Base-by-base conservation (phyloP, 2,797 vertebrate genomes). In the Urophycis tenuis region DNA sequence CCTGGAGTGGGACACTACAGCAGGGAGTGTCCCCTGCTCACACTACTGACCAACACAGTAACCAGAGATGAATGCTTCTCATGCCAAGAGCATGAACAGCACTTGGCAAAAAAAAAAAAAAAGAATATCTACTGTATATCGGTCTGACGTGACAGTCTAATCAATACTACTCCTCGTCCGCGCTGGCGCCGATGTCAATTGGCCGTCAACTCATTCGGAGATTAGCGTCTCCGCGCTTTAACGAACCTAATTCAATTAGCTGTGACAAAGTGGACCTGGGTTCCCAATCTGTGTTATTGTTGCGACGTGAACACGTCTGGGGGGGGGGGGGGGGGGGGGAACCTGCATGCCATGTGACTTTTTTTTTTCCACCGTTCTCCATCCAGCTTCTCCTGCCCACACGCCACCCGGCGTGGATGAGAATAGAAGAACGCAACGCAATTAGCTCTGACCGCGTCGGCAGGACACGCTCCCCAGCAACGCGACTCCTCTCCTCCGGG, bases 401-500 rank as follows among this genome's bases (percentile, higher is more conserved):
- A 10, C 53, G 25, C n/a, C 49, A n/a, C 7, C 19, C 19, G 3
- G 41, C 49, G n/a, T n/a, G 49, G 3, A 53, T n/a, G 49, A 22
- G 49, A 53, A 67, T 86, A 84, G 88, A 86, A 87, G 77, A 80
- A 83, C 78, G 77, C 82, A 86, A 90, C 87, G 69, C 29, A 81
- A 81, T 90, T 89, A 86, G 12, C 19, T 71, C 15, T 78, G 81
- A 80, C 83, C 67, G 77, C 31, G 33, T 33, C 76, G 78, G 80
- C 76, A 29, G 60, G 72, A 75, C 77, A 74, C 84, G 87, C 85
- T 78, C 76, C 82, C 72, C 72, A 64, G 78, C 80, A 79, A 64
- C 79, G 19, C 5, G 60, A 64, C 76, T n/a, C 78, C 72, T 75
- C 79, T 69, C 77, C 78, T 80, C 4, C n/a, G n/a, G 77, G 34